Base-by-base conservation (phyloP, 2,113 vertebrate genomes). In the Charadrius vociferus region DNA sequence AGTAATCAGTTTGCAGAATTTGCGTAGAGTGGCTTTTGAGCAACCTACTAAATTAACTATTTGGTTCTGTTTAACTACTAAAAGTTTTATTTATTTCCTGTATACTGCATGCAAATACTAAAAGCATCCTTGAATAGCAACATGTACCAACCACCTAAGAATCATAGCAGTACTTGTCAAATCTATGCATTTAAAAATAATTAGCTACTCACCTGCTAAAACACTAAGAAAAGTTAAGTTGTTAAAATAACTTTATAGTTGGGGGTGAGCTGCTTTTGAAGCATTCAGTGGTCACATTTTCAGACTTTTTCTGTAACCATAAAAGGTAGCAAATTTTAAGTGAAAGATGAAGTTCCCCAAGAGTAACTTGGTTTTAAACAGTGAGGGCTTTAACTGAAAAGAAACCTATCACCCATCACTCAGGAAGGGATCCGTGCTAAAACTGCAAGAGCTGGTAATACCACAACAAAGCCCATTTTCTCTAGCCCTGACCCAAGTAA, bases 71-170 rank as follows among this genome's bases (percentile, higher is more conserved):
- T 95, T 94, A 68, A 43, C 73, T 75, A 80, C 62, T 72, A 75
- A 59, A 86, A 56, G 37, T 66, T 88, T 32, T 43, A 47, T 83
- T 87, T 71, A 50, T 82, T 78, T 91, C 90, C 83, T 6, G 4
- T 90, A 86, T 81, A 30, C 55, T 71, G 26, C 70, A 96, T 93
- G 88, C 93, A 97, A 78, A 89, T 79, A 82, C 85, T 92, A 97
- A 63, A 91, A 81, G 65, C 68, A 67, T 67, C 87, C 21, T 81
- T 2, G 19, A 21, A 87, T 70, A 58, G 43, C 61, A 72, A 80
- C 13, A 30, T 58, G 78, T 86, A 95, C 74, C 95, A 93, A 65
- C 56, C 81, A 80, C 65, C 75, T 84, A 85, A 58, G 80, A 81
- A 73, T 50, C 79, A 45, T 9, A 72, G 59, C 36, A 68, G 45